Evolutionary conservation across 2,888 invertebrate genomes (phyloP).

Genomic region (Marasmarcha lunaedactyla): DNA sequence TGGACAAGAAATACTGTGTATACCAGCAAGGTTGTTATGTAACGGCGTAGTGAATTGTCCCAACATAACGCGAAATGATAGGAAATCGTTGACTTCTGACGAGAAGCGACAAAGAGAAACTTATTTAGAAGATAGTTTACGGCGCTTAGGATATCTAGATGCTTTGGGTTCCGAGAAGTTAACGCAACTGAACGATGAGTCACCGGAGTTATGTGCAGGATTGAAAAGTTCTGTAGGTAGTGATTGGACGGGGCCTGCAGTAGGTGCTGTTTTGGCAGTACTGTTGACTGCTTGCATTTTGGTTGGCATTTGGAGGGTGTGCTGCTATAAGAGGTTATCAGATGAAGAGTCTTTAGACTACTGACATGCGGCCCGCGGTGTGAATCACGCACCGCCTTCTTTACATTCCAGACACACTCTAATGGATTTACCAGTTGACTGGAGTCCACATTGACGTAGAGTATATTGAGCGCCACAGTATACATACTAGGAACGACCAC

Average conservation of each 20-base stretch:
- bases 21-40: conserved; percentile 85
- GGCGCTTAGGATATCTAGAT: conserved; percentile 69
- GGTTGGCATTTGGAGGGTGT: conserved; percentile 71
- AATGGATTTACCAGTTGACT: conserved; percentile 55
- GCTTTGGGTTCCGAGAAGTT: conserved; percentile 46
- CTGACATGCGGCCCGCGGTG: conserved; percentile 70
- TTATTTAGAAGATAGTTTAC: conserved; percentile 71
- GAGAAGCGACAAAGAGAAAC: conserved; percentile 64
- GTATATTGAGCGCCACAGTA: conserved; percentile 54
- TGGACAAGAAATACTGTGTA: conserved; percentile 84
- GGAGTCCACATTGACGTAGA: conserved; percentile 68
- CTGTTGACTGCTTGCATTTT: conserved; percentile 68
- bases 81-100: conserved; percentile 57
- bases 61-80: conserved; percentile 70
- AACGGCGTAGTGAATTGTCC: conserved; percentile 92
- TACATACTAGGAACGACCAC: conserved; percentile 19
- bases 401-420: conserved; percentile 53
- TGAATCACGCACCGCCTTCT: conserved; percentile 54
- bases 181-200: conserved; percentile 78
- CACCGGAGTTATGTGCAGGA: conserved; percentile 78
- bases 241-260: conserved; percentile 73
- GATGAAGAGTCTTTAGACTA: conserved; percentile 74
- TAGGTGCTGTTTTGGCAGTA: conserved; percentile 72
- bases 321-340: conserved; percentile 70
- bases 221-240: conserved; percentile 54